A percentile compares a stretch with the other conserved stretches of the same genome.
Evolutionary conservation across 2,113 vertebrate species (phyloP).

Genomic region (Apteryx mantelli): DNA sequence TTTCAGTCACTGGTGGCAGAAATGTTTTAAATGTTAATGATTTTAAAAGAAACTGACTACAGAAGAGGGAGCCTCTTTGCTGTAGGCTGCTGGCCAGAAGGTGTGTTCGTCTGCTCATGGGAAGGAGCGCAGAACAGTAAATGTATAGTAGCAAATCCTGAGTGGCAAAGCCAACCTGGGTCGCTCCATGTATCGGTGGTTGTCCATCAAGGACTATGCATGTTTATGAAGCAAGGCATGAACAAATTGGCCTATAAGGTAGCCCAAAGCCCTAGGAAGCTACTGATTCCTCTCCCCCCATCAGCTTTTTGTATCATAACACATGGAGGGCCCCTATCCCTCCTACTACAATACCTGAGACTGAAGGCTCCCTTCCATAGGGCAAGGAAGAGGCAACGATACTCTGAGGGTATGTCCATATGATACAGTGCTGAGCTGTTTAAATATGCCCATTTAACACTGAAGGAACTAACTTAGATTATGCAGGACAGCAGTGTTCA

Average conservation of each 20-base stretch:
- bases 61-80: neutral
- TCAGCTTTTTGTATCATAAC: neutral
- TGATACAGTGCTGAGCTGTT: neutral
- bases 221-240: neutral
- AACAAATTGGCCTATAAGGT: neutral
- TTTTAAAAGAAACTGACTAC: neutral
- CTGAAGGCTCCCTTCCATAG: neutral
- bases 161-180: neutral
- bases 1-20: neutral
- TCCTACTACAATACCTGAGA: neutral
- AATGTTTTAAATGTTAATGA: neutral
- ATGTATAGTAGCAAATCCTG: neutral
- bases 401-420: fast-evolving
- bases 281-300: fast-evolving
- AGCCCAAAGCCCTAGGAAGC: neutral
- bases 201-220: neutral
- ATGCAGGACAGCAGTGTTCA: neutral
- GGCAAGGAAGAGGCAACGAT: neutral
- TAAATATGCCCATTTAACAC: neutral
- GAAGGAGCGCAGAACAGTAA: neutral
- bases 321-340: neutral
- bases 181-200: fast-evolving
- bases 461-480: neutral
- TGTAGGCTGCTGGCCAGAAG: neutral
- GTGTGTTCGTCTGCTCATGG: neutral